These are phyloP conservation scores for Carcharodon carcharias DNA, from an alignment of 2,797 vertebrate species.

Conservation along the genomic window DNA sequence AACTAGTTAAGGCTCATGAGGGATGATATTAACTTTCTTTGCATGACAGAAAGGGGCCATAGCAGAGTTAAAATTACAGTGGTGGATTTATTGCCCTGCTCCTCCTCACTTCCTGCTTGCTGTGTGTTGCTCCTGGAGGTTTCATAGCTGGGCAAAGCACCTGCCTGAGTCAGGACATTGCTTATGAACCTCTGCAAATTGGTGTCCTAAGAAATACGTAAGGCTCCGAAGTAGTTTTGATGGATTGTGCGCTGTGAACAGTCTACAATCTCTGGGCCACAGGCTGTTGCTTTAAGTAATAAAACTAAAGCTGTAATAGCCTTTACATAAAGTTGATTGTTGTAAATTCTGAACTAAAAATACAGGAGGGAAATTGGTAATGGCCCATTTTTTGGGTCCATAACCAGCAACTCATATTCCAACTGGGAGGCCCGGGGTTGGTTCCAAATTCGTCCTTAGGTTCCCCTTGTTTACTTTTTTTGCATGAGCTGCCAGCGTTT, in stretches of 20 bases:
- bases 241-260: not conserved
- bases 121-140: not conserved
- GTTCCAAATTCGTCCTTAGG: not conserved
- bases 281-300: not conserved
- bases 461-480: not conserved
- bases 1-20: not conserved
- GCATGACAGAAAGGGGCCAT: not conserved
- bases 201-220: not conserved
- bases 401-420: not conserved
- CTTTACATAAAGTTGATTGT: not conserved
- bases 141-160: not conserved
- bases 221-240: not conserved
- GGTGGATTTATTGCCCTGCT: too few species aligned
- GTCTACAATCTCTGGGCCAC: not conserved
- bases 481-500: not conserved
- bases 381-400: not conserved
- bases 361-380: not conserved
- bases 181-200: not conserved
- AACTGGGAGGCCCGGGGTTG: not conserved
- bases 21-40: not conserved
- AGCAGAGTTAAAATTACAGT: not conserved
- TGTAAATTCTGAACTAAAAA: not conserved
- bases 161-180: not conserved
- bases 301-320: not conserved
- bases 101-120: not conserved